Percentiles rank a stretch among this genome's conserved stretches.
These are phyloP conservation scores for Perognathus longimembris DNA, from an alignment of 2,113 vertebrate genomes.

Conservation along the genomic window DNA sequence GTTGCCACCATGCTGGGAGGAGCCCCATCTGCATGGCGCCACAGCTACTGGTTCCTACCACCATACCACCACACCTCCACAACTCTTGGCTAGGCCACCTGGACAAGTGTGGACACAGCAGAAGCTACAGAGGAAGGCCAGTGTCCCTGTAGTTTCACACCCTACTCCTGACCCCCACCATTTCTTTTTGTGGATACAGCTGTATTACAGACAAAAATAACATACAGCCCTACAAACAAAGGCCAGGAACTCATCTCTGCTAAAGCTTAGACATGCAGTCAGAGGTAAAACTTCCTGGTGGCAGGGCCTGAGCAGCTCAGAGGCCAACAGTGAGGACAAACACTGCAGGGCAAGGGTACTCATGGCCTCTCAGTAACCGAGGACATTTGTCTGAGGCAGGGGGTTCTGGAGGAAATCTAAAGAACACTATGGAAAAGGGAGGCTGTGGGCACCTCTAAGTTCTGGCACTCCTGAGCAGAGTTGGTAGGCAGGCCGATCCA, in stretches of 20 bases:
- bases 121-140: not conserved
- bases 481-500: constrained; percentile 99
- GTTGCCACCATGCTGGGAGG: accelerated
- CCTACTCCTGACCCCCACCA: not conserved
- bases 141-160: not conserved
- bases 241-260: not conserved
- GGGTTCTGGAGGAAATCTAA: not conserved
- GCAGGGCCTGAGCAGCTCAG: not conserved
- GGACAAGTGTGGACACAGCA: not conserved
- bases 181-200: not conserved
- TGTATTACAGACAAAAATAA: not conserved
- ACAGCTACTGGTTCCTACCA: not conserved
- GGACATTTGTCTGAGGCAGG: not conserved
- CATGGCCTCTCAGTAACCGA: not conserved
- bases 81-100: no score
- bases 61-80: no score
- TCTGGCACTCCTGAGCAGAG: constrained; percentile 99
- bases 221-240: not conserved
- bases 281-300: not conserved
- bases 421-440: not conserved
- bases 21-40: not conserved
- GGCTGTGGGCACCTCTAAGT: constrained; percentile 93
- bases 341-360: no score
- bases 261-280: not conserved
- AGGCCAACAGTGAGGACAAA: no score